A percentile compares a stretch with the other conserved stretches of the same genome.
These are phyloP conservation scores for Eriosoma lanigerum DNA, from an alignment of 1,140 invertebrate genomes.

Conservation along the genomic window DNA sequence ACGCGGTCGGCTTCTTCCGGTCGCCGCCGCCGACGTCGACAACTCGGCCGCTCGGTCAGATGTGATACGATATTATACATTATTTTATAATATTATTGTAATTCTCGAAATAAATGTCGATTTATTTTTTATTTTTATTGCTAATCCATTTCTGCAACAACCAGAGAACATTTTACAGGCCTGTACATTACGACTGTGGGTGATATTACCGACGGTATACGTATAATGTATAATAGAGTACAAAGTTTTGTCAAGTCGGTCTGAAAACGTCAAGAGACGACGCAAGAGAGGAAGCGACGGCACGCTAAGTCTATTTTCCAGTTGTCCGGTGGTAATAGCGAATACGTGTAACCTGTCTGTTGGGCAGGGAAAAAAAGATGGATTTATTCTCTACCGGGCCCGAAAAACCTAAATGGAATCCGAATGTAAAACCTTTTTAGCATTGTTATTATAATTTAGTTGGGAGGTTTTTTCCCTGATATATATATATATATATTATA, in stretches of 20 bases:
- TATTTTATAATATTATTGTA: neutral
- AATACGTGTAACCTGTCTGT: slow-evolving; percentile 50
- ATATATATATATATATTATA: neutral
- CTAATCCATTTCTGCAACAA: neutral
- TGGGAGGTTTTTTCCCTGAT: slow-evolving; percentile 9
- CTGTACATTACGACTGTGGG: neutral
- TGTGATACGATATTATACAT: too few species aligned
- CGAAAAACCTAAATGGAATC: slow-evolving; percentile 45
- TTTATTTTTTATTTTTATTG: neutral
- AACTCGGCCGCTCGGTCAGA: neutral
- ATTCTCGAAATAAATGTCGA: slow-evolving; percentile 5
- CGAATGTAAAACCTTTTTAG: slow-evolving; percentile 52
- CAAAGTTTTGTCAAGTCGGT: slow-evolving; percentile 39
- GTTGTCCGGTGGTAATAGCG: slow-evolving; percentile 49
- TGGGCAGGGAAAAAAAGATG: slow-evolving; percentile 44
- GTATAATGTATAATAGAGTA: neutral
- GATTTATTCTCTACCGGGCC: slow-evolving; percentile 40
- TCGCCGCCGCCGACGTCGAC: neutral
- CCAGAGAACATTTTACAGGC: neutral
- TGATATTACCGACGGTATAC: neutral
- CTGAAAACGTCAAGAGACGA: neutral
- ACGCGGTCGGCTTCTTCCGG: slow-evolving; percentile 20
- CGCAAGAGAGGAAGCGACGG: neutral
- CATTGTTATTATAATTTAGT: slow-evolving; percentile 50
- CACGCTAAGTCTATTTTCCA: slow-evolving; percentile 45